Evolutionary conservation across 2,888 invertebrate genomes (phyloP), one percentile per base, ranked within the genome.

Genomic region (Macrophya annulata): DNA sequence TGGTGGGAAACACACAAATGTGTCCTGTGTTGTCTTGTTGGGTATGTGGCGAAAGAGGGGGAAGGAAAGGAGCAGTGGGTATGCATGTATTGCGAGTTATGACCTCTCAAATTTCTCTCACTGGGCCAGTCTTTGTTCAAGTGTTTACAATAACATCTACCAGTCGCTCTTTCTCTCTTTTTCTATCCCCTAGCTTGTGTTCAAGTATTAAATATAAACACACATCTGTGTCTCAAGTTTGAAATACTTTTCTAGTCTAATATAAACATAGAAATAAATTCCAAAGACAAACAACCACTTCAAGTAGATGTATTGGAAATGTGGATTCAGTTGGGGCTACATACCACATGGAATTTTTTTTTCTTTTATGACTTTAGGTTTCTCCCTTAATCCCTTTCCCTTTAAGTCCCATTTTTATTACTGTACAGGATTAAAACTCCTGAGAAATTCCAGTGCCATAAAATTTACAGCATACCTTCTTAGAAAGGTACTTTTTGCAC

Each of bases 61-160:
- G 10, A n/a, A 55, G 21, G 6, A n/a, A 55, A 15, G 17, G 51
- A 17, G 51, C 17, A n/a, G 21, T 12, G 45, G 21, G n/a, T 12
- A 5, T 74, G 17, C 31, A 77, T 8, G 51, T 17, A 37, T 40
- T 17, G 43, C 5, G 21, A 77, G 51, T 77, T 51, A 51, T 6
- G 77, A 77, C 51, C 77, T 77, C 77, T 77, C 77, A 10, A 77
- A 77, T 77, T 77, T 55, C 77, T 37, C 17, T 31, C 15, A 37
- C 68, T 68, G 15, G 68, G 5, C 37, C 37, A 31, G 37, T 12
- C 68, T 68, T 68, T 68, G 17, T 74, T 74, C 72, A 74, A 74
- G 72, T 74, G 72, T 12, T 74, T 74, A 74, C 21, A 45, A 45
- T 45, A 74, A 74, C 45, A 43, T 31, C 12, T 21, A 8, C 1